Evolutionary conservation across 1,140 invertebrate genomes (phyloP), one percentile per base, ranked within the genome.

Genomic region (Muscidifurax raptorellus): DNA sequence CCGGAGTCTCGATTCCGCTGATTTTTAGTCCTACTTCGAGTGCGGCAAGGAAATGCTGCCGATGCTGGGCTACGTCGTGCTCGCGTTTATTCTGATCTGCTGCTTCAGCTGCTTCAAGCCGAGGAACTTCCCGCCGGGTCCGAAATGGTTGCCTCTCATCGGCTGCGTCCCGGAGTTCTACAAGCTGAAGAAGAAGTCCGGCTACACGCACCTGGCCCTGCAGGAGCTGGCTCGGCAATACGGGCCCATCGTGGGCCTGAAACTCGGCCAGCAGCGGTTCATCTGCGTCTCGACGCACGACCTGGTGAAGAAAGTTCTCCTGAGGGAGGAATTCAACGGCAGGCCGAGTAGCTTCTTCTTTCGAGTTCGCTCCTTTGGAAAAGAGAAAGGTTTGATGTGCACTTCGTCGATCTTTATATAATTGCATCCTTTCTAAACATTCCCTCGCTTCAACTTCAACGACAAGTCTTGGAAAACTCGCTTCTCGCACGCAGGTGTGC

Each of bases 321-420:
- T 91, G 2, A 93, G 91, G 59, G 95, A 96, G 10, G 95, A 96
- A 69, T 96, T 96, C 82, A 94, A 95, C 69, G 96, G 95, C 5
- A 93, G 96, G 83, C 96, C 96, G 0, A 94, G 95, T 89, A 95
- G 95, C 76, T 95, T 96, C 86, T 95, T 96, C 88, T 96, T 95
- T 84, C 91, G 93, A 47, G 90, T 95, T 28, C 91, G 96, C 85
- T 93, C 95, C 0, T 95, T 95, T 86, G 95, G 95, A 30, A 94
- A 95, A 89, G 93, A 95, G 90, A 91, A 94, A 86, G 95, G 95
- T 96, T 66, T 7, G 80, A 74, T 36, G 6, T 27, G 36, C 18
- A 59, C 9, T 82, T 75, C 15, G 15, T 13, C 1, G 13, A 1
- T 47, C 36, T 40, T 40, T 40, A n/a, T n/a, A n/a, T n/a, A n/a